Conservation (phyloP, 2,113 vertebrate genomes). For the Malaclemys terrapin region DNA sequence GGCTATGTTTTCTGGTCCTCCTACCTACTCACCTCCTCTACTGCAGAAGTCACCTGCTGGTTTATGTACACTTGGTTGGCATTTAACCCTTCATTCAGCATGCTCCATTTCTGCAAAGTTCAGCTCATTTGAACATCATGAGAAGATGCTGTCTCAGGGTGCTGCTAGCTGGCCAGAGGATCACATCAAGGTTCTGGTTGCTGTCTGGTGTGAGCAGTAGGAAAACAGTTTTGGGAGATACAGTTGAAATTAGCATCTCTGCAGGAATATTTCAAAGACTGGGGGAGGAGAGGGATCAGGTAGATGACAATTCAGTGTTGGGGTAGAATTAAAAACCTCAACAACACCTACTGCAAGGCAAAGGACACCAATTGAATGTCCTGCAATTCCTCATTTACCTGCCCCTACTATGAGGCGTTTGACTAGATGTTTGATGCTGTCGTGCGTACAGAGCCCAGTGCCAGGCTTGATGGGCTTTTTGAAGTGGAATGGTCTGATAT, state of each 20-base stretch:
- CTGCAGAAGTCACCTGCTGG: not conserved
- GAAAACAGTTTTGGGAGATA: not conserved
- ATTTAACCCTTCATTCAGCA: constrained; percentile 15
- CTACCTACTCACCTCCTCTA: not conserved
- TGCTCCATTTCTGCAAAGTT: not conserved
- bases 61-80: constrained; percentile 23
- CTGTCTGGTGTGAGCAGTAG: not conserved
- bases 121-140: not conserved
- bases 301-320: not conserved
- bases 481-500: not conserved
- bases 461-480: not conserved
- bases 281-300: not conserved
- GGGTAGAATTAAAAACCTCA: not conserved
- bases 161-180: not conserved
- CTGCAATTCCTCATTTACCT: not conserved
- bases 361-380: not conserved
- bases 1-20: constrained; percentile 33
- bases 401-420: not conserved
- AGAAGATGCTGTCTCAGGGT: not conserved
- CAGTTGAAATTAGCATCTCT: not conserved
- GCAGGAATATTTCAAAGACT: not conserved
- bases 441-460: not conserved
- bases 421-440: accelerated
- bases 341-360: not conserved
- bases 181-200: not conserved